phyloP scores from a whole-genome alignment of 2,888 invertebrate genomes.

The Ectemnius continuus region DNA sequence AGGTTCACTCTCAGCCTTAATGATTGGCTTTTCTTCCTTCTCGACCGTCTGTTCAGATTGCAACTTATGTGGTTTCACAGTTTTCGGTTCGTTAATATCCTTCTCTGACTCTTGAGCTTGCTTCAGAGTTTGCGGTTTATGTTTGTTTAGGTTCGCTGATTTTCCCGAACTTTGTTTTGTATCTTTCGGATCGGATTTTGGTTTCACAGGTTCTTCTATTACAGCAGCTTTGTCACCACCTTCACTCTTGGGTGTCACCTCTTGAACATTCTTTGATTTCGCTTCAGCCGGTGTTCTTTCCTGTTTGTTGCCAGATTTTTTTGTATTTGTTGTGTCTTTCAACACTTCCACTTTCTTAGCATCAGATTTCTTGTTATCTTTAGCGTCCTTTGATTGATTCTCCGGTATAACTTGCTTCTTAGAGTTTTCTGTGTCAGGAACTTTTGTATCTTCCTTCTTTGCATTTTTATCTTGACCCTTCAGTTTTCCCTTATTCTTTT shows the following conservation, averaged over 20 bases:
- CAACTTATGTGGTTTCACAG: conserved; percentile 20
- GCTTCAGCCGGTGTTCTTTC: conserved; percentile 19
- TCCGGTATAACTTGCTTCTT: too few species aligned
- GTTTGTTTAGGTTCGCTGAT: too few species aligned
- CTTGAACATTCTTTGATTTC: conserved; percentile 26
- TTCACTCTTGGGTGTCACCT: conserved; percentile 11
- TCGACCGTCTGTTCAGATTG: conserved; percentile 36
- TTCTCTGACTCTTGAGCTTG: conserved; percentile 16
- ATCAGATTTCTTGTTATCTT: too few species aligned
- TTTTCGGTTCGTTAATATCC: conserved; percentile 26
- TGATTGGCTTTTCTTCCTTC: conserved; percentile 6
- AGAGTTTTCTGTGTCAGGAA: too few species aligned
- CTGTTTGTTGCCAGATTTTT: too few species aligned
- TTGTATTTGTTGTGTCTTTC: neutral
- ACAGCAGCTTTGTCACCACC: conserved; percentile 2
- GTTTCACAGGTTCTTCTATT: conserved; percentile 28
- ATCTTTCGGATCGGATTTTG: conserved; percentile 29
- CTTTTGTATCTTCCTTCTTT: too few species aligned
- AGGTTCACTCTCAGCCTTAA: neutral
- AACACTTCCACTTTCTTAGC: neutral
- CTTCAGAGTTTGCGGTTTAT: neutral
- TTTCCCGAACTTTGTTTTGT: conserved; percentile 25
- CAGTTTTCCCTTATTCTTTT: too few species aligned
- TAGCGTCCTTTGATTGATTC: too few species aligned
- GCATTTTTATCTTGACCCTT: too few species aligned